Evolutionary conservation across 2,888 invertebrate genomes (phyloP).

Genomic region (Creontiades dilutus): DNA sequence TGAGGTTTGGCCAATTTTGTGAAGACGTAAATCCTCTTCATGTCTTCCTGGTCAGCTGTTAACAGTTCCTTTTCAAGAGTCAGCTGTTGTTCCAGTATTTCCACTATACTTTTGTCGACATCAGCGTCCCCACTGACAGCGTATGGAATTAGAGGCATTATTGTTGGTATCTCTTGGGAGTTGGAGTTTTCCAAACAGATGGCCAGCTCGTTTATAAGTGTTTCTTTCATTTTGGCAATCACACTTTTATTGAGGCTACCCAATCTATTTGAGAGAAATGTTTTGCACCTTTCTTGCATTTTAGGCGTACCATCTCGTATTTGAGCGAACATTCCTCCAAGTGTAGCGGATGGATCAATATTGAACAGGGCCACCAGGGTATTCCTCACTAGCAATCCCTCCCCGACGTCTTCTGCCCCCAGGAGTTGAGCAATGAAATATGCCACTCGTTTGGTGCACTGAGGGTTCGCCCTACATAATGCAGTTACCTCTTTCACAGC

Average conservation of each 20-base stretch:
- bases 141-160: conserved; percentile 37
- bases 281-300: conserved; percentile 57
- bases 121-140: conserved; percentile 11
- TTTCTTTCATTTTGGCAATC: conserved; percentile 47
- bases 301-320: conserved; percentile 54
- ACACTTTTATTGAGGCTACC: conserved; percentile 60
- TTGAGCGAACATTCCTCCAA: conserved; percentile 60
- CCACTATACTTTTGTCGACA: conserved; percentile 92
- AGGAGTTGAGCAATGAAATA: conserved; percentile 95
- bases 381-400: conserved; percentile 92
- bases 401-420: conserved; percentile 66
- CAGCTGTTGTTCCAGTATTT: conserved; percentile 91
- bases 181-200: conserved; percentile 62
- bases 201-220: conserved; percentile 40
- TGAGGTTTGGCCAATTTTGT: conserved; percentile 61
- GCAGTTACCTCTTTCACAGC: conserved; percentile 94
- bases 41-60: conserved; percentile 80
- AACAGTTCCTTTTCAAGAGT: conserved; percentile 85
- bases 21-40: conserved; percentile 83
- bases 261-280: conserved; percentile 42
- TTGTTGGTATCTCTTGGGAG: conserved; percentile 48
- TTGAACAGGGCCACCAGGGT: conserved; percentile 89
- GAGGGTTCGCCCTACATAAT: conserved; percentile 91
- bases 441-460: conserved; percentile 91
- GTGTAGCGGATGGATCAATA: conserved; percentile 81